Conservation (phyloP, 2,113 vertebrate species). For the Nannobrachium achirus region DNA sequence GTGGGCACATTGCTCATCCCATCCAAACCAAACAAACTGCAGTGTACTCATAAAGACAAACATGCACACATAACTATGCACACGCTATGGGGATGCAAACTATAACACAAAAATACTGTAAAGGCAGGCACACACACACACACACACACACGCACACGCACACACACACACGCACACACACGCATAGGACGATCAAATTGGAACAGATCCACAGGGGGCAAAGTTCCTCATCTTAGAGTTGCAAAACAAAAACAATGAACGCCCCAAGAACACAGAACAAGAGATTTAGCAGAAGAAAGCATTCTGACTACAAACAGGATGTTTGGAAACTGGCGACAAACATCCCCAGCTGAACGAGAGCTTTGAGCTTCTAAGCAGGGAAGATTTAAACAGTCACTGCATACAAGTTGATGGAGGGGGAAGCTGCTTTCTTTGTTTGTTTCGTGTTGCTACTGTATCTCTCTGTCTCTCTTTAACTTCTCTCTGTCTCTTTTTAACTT, state of each 20-base stretch:
- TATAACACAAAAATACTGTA: no score
- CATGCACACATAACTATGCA: no score
- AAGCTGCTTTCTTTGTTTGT: slow-evolving; percentile 37
- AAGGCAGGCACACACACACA: no score
- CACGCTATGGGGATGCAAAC: no score
- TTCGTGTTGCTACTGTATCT: slow-evolving; percentile 13
- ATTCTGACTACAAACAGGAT: slow-evolving; percentile 39
- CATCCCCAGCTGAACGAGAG: slow-evolving; percentile 25
- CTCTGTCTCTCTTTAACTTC: slow-evolving; percentile 19
- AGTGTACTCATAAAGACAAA: no score
- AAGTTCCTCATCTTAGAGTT: slow-evolving; percentile 45
- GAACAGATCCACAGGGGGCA: slow-evolving; percentile 57
- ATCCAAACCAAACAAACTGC: no score
- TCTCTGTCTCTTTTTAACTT: slow-evolving; percentile 16
- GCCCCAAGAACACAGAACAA: slow-evolving; percentile 39
- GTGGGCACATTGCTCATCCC: background rate
- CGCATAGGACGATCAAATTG: slow-evolving; percentile 44
- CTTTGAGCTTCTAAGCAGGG: slow-evolving; percentile 32
- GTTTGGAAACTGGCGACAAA: slow-evolving; percentile 37
- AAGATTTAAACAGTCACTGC: slow-evolving; percentile 46
- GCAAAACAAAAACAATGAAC: slow-evolving; percentile 59
- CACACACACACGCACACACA: background rate
- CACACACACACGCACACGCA: background rate
- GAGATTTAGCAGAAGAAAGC: slow-evolving; percentile 44
- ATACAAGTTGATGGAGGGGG: slow-evolving; percentile 49